Evolutionary conservation across 2,888 invertebrate species (phyloP).

Genomic region (Cephus pygmeus): DNA sequence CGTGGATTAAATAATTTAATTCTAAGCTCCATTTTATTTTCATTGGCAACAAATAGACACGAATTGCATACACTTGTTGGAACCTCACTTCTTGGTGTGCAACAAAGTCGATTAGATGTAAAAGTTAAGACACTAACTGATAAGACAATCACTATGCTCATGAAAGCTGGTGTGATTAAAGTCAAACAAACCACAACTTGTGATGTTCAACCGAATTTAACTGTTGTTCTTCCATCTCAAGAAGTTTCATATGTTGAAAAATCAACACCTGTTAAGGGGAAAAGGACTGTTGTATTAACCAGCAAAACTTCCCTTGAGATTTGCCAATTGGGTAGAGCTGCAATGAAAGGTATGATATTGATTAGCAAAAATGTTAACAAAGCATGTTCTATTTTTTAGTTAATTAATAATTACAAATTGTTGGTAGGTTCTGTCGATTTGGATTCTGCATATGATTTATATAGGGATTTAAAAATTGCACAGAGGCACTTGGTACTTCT

Average conservation of each 20-base stretch:
- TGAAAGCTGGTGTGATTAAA: conserved; percentile 66
- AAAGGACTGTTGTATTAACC: conserved; percentile 46
- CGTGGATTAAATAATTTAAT: conserved; percentile 73
- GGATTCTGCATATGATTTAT: conserved; percentile 76
- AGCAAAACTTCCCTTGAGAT: conserved; percentile 69
- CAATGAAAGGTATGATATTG: conserved; percentile 76
- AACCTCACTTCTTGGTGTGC: conserved; percentile 75
- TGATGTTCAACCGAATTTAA: conserved; percentile 43
- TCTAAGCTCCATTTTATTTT: conserved; percentile 76
- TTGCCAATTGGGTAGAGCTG: conserved; percentile 80
- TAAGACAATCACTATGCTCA: conserved; percentile 64
- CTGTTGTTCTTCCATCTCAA: conserved; percentile 56
- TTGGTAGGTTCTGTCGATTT: conserved; percentile 82
- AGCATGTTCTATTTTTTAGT: neutral
- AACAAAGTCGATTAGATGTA: conserved; percentile 67
- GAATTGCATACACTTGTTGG: conserved; percentile 70
- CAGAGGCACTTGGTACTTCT: conserved; percentile 81
- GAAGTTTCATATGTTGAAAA: conserved; percentile 24
- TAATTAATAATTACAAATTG: neutral
- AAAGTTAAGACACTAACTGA: conserved; percentile 66
- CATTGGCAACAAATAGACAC: conserved; percentile 70
- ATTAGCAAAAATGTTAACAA: neutral
- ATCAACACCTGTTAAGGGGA: conserved; percentile 20
- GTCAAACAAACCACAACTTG: conserved; percentile 38
- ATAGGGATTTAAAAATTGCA: conserved; percentile 79